Base-by-base conservation (phyloP, 1,140 invertebrate species). In the Sarcophaga bullata region DNA sequence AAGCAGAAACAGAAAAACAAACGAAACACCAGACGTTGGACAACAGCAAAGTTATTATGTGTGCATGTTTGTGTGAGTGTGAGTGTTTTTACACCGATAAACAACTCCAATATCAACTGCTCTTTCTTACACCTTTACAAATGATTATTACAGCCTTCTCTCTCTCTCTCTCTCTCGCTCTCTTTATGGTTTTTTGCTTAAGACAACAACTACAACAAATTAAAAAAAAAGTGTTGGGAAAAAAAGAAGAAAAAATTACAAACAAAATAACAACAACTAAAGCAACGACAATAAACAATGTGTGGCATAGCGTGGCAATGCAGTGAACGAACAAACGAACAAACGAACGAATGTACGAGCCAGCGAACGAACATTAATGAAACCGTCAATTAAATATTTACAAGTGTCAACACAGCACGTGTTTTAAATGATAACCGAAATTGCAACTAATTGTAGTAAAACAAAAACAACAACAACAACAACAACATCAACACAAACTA, bases 371-470 rank as follows among this genome's bases (percentile, higher is more conserved):
- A 78, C 75, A 78, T 78, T 78, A 78, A 62, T 68, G 80, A 68
- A 80, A 68, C 58, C 80, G 58, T 80, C 80, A 80, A 80, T 80
- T 80, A 80, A 81, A 81, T 81, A 86, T 86, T 87, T 87, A 87
- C 86, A 86, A 86, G 86, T 87, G 87, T 86, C 86, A 87, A 84
- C 84, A 85, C 80, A 83, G 83, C 86, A 82, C 82, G 82, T 82
- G 82, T 82, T 68, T 48, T 85, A 86, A 87, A 85, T 84, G 80
- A 81, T 81, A 81, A 81, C 80, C 73, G 84, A 85, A 86, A 87
- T 87, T 86, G 84, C 86, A 85, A 86, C 87, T 87, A 87, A 87
- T 87, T 87, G 85, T 84, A 84, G 85, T 80, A 84, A 82, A 82
- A 81, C 85, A 83, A 83, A 82, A 84, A 6, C 13, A 73, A 73